These are phyloP conservation scores for Drosophila micromelanica DNA, from an alignment of 1,140 invertebrate species.

Conservation along the genomic window DNA sequence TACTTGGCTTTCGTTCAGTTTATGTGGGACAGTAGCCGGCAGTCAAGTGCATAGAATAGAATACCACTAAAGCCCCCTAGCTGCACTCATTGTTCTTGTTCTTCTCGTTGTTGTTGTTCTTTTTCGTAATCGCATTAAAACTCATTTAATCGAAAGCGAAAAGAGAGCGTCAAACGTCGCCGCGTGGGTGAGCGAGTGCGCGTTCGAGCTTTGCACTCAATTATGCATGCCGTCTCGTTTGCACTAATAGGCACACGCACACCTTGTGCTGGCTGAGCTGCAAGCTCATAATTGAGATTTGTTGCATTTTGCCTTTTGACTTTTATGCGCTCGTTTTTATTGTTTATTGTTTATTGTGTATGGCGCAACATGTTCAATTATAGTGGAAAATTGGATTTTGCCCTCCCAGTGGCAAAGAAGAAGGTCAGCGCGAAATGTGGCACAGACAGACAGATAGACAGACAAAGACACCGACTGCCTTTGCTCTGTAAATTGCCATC, in stretches of 20 bases:
- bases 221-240: neutral
- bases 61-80: conserved; percentile 34
- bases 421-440: conserved; percentile 8
- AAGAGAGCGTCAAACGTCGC: conserved; percentile 26
- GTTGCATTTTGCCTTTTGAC: conserved; percentile 67
- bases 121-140: conserved; percentile 79
- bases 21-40: conserved; percentile 63
- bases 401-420: conserved; percentile 39
- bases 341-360: conserved; percentile 75
- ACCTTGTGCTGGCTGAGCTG: conserved; percentile 30
- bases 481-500: too few species aligned
- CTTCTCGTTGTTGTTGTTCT: conserved; percentile 21
- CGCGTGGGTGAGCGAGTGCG: conserved; percentile 26
- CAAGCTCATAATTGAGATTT: conserved; percentile 78
- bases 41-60: conserved; percentile 60
- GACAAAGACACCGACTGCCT: neutral
- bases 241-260: conserved; percentile 10
- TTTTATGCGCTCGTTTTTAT: conserved; percentile 68
- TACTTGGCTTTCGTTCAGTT: conserved; percentile 24
- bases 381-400: conserved; percentile 78
- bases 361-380: conserved; percentile 80
- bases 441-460: neutral
- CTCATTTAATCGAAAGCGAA: conserved; percentile 80
- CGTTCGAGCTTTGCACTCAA: conserved; percentile 2
- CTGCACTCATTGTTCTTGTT: conserved; percentile 21